Evolutionary conservation across 1,140 invertebrate genomes (phyloP), one percentile per base, ranked within the genome.

Genomic region (Ylistrum balloti): DNA sequence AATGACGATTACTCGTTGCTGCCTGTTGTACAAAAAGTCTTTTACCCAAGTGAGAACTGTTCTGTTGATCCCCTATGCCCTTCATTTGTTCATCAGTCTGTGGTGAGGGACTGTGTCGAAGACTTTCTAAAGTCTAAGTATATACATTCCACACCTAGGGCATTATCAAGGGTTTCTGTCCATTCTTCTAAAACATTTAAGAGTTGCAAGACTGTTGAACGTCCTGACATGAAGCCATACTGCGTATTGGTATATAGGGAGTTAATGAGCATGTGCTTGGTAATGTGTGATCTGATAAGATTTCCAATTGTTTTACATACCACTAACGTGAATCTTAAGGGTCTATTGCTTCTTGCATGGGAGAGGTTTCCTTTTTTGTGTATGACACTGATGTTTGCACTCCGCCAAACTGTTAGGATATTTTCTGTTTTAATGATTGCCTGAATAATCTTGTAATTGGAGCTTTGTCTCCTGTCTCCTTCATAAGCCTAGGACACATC

Each of bases 191-290:
- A 33, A 17, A 89, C 34, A n/a, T 86, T n/a, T 7, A 89, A 17
- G 35, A 89, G 89, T 45, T 89, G 89, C 7, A 89, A 34, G 13
- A n/a, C 33, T n/a, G 85, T 89, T 15, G 88, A 89, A 7, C 88
- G 28, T 41, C 74, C 88, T 20, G 88, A 34, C 33, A 89, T 85
- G 28, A 89, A 89, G 11, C 74, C 88, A 89, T 89, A 89, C 33
- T 89, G 88, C 33, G 35, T 89, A 1, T 89, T 86, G 35, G 88
- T 86, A 22, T 85, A 89, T n/a, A 85, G 38, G 11, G 74, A 38
- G 34, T 89, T 85, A 3, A 35, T 7, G 3, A 20, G 33, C 88
- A 89, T 89, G 34, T 86, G 17, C 5, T 89, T 33, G 2, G n/a
- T 86, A 35, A 89, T 86, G 32, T 89, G 88, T n/a, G 74, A 56